Conservation (phyloP, 1,140 invertebrate genomes). For the Coenobita brevimanus region DNA sequence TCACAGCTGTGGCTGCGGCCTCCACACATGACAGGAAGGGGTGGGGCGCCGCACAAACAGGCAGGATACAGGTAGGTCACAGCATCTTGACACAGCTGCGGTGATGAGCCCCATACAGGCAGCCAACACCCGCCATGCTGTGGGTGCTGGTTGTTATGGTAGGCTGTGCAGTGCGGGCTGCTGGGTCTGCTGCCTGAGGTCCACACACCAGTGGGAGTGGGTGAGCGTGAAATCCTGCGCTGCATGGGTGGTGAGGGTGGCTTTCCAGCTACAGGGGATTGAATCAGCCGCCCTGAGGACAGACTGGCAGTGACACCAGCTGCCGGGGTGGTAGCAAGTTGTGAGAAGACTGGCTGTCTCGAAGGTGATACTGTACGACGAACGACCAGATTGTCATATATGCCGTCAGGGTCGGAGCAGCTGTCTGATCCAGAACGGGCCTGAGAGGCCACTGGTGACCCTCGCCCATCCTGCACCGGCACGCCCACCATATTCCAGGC, state of each 20-base stretch:
- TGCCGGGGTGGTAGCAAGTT: too few relatives aligned
- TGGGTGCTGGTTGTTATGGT: neutral
- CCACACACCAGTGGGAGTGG: slow-evolving; percentile 28
- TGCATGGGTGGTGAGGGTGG: slow-evolving; percentile 50
- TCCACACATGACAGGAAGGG: neutral
- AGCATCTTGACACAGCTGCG: slow-evolving; percentile 26
- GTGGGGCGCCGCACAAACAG: slow-evolving; percentile 16
- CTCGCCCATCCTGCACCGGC: neutral
- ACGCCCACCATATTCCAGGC: slow-evolving; percentile 59
- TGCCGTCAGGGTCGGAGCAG: slow-evolving; percentile 21
- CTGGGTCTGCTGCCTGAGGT: neutral
- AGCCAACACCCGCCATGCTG: slow-evolving; percentile 49
- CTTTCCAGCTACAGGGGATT: slow-evolving; percentile 29
- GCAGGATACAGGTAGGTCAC: neutral
- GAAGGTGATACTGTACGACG: neutral
- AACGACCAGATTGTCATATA: slow-evolving; percentile 52
- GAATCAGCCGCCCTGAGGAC: neutral
- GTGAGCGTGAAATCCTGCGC: slow-evolving; percentile 48
- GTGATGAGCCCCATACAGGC: slow-evolving; percentile 46
- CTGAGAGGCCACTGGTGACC: neutral
- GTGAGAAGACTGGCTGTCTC: neutral
- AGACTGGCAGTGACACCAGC: neutral
- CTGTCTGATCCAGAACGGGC: too few relatives aligned
- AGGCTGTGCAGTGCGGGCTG: slow-evolving; percentile 31
- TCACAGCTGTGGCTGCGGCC: slow-evolving; percentile 48